Conservation (phyloP, 2,113 vertebrate genomes). For the Heterochromis multidens region DNA sequence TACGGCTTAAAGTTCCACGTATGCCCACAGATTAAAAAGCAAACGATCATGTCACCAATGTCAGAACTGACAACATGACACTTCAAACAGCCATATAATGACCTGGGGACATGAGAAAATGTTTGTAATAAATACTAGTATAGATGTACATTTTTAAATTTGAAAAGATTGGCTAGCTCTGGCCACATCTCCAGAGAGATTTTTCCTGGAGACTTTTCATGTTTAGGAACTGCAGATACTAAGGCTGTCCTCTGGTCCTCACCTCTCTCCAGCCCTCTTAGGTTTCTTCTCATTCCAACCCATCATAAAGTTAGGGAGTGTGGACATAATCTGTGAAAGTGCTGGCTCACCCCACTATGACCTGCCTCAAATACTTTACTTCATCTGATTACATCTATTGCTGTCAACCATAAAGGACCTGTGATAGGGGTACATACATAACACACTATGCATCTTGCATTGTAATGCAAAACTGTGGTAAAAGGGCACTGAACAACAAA, state of each 20-base stretch:
- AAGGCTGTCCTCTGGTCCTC: slow-evolving; percentile 11
- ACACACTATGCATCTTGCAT: background rate
- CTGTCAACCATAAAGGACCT: slow-evolving; percentile 42
- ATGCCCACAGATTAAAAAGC: background rate
- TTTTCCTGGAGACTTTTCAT: background rate
- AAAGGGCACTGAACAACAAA: background rate
- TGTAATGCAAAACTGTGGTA: background rate
- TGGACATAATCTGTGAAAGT: slow-evolving; percentile 44
- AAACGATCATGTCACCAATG: background rate
- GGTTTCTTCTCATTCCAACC: slow-evolving; percentile 44
- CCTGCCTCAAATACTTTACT: slow-evolving; percentile 52
- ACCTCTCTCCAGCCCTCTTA: slow-evolving; percentile 17
- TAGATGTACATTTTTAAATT: background rate
- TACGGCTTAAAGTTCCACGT: background rate
- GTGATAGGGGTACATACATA: background rate
- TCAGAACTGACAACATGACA: background rate
- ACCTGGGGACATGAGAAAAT: too few relatives aligned
- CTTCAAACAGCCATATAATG: background rate
- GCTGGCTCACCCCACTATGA: slow-evolving; percentile 68
- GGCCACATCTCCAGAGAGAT: background rate
- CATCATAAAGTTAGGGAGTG: slow-evolving; percentile 57
- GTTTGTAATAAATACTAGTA: background rate
- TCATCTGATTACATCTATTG: slow-evolving; percentile 68
- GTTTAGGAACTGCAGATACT: background rate
- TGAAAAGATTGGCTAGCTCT: background rate